Base-by-base conservation (phyloP, 1,140 invertebrate genomes). In the Antheraea mylitta region DNA sequence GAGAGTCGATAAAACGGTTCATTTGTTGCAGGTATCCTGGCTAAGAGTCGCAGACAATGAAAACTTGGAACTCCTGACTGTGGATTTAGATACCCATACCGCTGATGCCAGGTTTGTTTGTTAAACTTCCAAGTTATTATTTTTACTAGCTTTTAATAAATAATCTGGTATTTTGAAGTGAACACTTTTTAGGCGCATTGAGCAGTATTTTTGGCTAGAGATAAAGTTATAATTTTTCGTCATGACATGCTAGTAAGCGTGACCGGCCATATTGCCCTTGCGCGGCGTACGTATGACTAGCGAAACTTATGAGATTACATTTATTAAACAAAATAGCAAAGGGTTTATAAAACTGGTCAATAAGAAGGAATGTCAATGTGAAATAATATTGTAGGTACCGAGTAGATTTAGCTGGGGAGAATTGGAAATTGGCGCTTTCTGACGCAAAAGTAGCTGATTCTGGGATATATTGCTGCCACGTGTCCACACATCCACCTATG, bases 401-500 rank as follows among this genome's bases (percentile, higher is more conserved):
- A 74, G 94, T 96, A 75, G 95, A 95, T 72, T 95, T 96, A 85
- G 96, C 96, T 75, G 95, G 95, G 13, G 95, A 96, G 82, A 96
- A 95, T 82, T 96, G 96, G 96, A 94, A 95, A 66, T 86, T 96
- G 70, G 93, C 94, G 81, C 94, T 96, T 62, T 91, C 93, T 60
- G 94, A 94, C 70, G 95, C 95, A 3, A 95, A 94, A 74, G 94
- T 94, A 66, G 93, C 93, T 69, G 96, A 96, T 78, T 95, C 95
- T 72, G 96, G 95, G 19, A 93, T 94, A 65, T 96, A 96, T 82
- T 95, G 96, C 83, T 96, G 96, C 81, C 96, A 96, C 86, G 95
- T 97, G 70, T 96, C 96, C 58, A 96, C 96, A 10, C 96, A 97
- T 89, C 96, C 96, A 16, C 96, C 96, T 68, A 89, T 93, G 83